Percentiles rank a stretch among this genome's conserved stretches.
These are phyloP conservation scores for Sphaeridia pumilis DNA, from an alignment of 2,888 invertebrate genomes.

Conservation along the genomic window DNA sequence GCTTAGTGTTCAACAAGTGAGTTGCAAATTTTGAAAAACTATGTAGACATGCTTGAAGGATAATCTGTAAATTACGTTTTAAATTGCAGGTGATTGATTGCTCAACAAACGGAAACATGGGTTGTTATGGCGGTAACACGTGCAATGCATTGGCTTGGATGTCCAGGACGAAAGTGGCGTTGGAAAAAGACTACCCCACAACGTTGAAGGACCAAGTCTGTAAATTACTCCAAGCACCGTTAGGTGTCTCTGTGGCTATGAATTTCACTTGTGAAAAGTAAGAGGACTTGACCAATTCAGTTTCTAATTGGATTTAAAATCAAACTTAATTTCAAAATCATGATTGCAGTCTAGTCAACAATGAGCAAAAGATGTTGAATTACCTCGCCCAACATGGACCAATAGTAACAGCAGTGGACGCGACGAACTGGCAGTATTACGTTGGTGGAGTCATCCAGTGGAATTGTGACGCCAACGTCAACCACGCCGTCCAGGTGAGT, in stretches of 20 bases:
- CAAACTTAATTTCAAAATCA: background rate
- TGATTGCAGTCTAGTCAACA: constrained; percentile 48
- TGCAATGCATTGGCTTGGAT: constrained; percentile 68
- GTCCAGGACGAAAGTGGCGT: constrained; percentile 25
- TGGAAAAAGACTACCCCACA: constrained; percentile 30
- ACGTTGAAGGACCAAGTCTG: constrained; percentile 31
- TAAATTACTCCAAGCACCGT: constrained; percentile 25
- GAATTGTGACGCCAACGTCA: constrained; percentile 59
- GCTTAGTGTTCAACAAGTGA: constrained; percentile 60
- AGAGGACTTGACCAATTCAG: too few species aligned
- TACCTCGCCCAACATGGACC: constrained; percentile 60
- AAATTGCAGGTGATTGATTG: constrained; percentile 62
- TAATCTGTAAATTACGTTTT: background rate
- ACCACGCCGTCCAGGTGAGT: constrained; percentile 57
- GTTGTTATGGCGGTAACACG: constrained; percentile 69
- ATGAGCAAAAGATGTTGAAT: constrained; percentile 52
- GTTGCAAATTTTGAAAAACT: constrained; percentile 9
- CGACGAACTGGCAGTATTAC: constrained; percentile 74
- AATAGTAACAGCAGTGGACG: constrained; percentile 68
- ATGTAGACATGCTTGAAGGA: background rate
- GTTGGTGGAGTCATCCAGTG: constrained; percentile 70
- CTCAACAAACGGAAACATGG: constrained; percentile 56
- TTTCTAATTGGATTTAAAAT: constrained; percentile 1
- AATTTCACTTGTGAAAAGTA: constrained; percentile 57
- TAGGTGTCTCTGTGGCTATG: constrained; percentile 43